These are phyloP conservation scores for Drepana arcuata DNA, from an alignment of 1,140 invertebrate species.

Conservation along the genomic window DNA sequence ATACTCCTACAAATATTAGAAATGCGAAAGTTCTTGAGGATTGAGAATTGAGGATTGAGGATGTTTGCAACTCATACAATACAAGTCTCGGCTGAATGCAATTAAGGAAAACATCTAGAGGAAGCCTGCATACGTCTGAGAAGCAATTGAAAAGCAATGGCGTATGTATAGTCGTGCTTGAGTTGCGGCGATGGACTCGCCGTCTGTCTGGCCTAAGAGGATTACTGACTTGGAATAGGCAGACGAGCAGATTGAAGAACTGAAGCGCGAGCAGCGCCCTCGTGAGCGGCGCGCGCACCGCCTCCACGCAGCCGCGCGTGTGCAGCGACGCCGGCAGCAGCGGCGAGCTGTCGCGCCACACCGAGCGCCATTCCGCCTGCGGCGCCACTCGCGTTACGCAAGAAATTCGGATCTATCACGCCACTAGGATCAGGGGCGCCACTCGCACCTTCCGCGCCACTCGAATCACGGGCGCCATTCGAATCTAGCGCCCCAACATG, in stretches of 20 bases:
- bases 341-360: constrained; percentile 24
- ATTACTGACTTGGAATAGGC: constrained; percentile 33
- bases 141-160: background rate
- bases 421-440: too few relatives aligned
- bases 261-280: constrained; percentile 35
- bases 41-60: background rate
- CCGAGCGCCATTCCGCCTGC: constrained; percentile 27
- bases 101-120: background rate
- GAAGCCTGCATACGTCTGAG: background rate
- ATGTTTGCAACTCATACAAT: background rate
- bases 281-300: constrained; percentile 37
- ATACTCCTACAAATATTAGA: background rate
- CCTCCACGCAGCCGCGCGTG: constrained; percentile 43
- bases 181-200: too few relatives aligned
- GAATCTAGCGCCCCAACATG: too few relatives aligned
- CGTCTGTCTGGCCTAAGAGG: too few relatives aligned
- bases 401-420: too few relatives aligned
- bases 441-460: too few relatives aligned
- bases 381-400: background rate
- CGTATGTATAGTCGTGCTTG: background rate
- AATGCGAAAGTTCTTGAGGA: background rate
- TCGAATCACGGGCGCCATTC: too few relatives aligned
- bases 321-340: constrained; percentile 37
- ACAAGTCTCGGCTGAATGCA: background rate
- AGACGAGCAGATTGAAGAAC: constrained; percentile 26